Percentiles rank a stretch among this genome's conserved stretches.
phyloP scores from a whole-genome alignment of 1,140 invertebrate species.

The Neuroterus valhalla region DNA sequence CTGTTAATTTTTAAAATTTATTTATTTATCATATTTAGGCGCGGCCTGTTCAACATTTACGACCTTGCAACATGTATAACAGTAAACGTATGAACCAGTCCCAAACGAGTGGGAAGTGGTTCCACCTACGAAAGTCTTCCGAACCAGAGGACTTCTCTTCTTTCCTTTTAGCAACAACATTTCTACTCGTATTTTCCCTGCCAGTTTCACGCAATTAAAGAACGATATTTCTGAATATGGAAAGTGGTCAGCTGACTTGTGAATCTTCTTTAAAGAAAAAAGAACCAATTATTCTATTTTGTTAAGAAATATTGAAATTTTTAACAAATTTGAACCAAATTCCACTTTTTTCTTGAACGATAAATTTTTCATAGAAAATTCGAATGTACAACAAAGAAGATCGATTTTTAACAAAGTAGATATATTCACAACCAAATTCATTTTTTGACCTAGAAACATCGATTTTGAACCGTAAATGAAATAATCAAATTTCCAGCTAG shows the following conservation, averaged over 20 bases:
- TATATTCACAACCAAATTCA: too few relatives aligned
- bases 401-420: too few relatives aligned
- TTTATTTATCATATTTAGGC: constrained; percentile 21
- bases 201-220: neutral
- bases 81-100: constrained; percentile 36
- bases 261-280: too few relatives aligned
- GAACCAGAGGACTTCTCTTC: constrained; percentile 33
- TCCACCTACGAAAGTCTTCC: constrained; percentile 56
- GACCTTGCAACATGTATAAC: constrained; percentile 40
- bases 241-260: neutral
- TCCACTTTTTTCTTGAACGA: too few relatives aligned
- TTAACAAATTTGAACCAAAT: too few relatives aligned
- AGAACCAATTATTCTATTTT: too few relatives aligned
- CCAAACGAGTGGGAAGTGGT: constrained; percentile 58
- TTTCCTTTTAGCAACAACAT: constrained; percentile 1
- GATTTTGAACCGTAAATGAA: too few relatives aligned
- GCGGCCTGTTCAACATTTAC: constrained; percentile 40
- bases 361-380: too few relatives aligned
- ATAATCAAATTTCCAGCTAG: too few relatives aligned
- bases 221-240: constrained; percentile 23
- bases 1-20: constrained; percentile 29
- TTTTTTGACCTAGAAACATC: too few relatives aligned
- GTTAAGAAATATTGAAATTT: too few relatives aligned
- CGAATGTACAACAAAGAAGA: too few relatives aligned
- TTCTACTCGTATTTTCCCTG: constrained; percentile 5